Evolutionary conservation across 1,140 invertebrate species (phyloP), one percentile per base, ranked within the genome.

Genomic region (Ceratoteleas bidentatus): DNA sequence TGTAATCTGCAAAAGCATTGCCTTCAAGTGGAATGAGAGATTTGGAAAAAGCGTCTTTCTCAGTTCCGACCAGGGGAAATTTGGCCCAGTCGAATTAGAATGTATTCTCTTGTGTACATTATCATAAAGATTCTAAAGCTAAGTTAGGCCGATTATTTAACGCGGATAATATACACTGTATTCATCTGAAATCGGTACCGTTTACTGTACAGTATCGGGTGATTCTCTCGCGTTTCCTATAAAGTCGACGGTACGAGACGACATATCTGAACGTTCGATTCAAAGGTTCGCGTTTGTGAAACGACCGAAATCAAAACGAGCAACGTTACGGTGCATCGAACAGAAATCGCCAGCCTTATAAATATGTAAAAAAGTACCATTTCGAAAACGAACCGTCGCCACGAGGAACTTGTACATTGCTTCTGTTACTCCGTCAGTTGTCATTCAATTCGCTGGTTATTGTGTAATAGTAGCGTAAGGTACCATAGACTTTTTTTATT

Each of bases 341-440:
- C 24, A 36, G 24, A 43, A 8, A 65, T 65, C 14, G 36, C 34
- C 50, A 43, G 32, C 34, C 43, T 65, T 65, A 65, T 65, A 65
- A 65, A 65, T 65, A 65, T 69, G 65, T 69, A 69, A 69, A 68
- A 68, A 57, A 57, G 49, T 43, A 14, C 24, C 24, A 57, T 40
- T 52, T 52, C n/a, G 38, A 14, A 52, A 53, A 6, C 34, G 13
- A 40, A 40, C 6, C 11, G 8, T 40, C 6, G 8, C 8, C 6
- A 11, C 11, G 38, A 40, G 38, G 8, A 40, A 40, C 49, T 40
- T 66, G 52, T 52, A 66, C 33, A 66, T 54, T 66, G 7, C 47
- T 50, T 53, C 15, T 38, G 24, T 24, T 24, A 24, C 24, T 24
- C 24, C 24, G 24, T 24, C 24, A 24, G 1, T 24, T 24, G 24